Conservation (phyloP, 2,888 invertebrate species). For the Sialis lutaria region DNA sequence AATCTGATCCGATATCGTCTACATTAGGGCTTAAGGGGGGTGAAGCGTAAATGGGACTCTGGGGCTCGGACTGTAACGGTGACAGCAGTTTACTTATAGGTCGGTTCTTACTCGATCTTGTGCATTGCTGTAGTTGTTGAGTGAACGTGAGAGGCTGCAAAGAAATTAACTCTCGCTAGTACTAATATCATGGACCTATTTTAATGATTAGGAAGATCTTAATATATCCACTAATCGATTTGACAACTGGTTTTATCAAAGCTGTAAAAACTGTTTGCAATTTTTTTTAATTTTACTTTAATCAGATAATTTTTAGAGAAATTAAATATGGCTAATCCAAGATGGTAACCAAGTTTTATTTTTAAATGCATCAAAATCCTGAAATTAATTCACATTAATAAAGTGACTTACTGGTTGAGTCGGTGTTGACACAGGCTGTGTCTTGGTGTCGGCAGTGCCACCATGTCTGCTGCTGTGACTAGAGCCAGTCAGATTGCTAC, state of each 20-base stretch:
- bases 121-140: constrained; percentile 78
- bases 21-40: constrained; percentile 41
- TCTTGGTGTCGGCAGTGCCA: constrained; percentile 9
- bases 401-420: constrained; percentile 2
- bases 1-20: constrained; percentile 23
- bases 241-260: too few species aligned
- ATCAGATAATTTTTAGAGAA: too few species aligned
- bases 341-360: too few species aligned
- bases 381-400: too few species aligned
- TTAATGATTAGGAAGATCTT: too few species aligned
- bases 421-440: background rate
- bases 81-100: constrained; percentile 42
- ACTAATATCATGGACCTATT: too few species aligned
- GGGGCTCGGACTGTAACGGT: constrained; percentile 44
- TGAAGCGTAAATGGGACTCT: constrained; percentile 52
- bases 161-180: constrained; percentile 7
- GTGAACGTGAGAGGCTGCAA: constrained; percentile 70
- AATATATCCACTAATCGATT: too few species aligned
- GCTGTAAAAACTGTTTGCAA: too few species aligned
- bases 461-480: constrained; percentile 27
- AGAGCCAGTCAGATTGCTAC: constrained; percentile 54
- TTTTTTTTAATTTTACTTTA: too few species aligned
- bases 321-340: too few species aligned
- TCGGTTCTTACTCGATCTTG: constrained; percentile 45
- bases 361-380: too few species aligned